These are phyloP conservation scores for Ammodytes marinus DNA, from an alignment of 2,113 vertebrate genomes.

Conservation along the genomic window DNA sequence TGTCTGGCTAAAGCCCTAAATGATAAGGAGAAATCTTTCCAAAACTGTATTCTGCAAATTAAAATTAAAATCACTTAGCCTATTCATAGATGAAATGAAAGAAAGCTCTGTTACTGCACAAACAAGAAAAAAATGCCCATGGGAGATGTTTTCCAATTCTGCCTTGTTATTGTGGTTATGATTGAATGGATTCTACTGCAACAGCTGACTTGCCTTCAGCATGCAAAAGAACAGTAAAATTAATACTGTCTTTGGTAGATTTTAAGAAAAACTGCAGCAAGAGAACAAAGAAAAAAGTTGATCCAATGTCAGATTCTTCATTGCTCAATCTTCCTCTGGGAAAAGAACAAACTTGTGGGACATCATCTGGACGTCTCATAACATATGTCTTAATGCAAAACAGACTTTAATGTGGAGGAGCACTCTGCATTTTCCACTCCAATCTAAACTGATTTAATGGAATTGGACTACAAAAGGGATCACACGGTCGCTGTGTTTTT, in stretches of 20 bases:
- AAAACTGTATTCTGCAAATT: background rate
- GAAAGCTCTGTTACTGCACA: background rate
- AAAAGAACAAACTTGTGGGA: constrained; percentile 13
- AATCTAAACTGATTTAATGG: background rate
- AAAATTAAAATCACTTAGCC: background rate
- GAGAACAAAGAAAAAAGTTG: background rate
- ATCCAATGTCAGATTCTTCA: background rate
- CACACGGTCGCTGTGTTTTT: background rate
- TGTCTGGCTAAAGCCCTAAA: background rate
- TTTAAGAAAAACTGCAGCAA: background rate
- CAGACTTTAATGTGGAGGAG: background rate
- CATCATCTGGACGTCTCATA: constrained; percentile 11
- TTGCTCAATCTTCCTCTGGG: background rate
- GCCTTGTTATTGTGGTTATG: background rate
- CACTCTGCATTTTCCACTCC: background rate
- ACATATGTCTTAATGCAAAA: background rate
- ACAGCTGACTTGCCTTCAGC: background rate
- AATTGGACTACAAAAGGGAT: background rate
- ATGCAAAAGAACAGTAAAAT: background rate
- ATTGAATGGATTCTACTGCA: background rate
- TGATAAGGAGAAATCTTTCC: background rate
- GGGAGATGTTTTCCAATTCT: background rate
- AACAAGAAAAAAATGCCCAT: background rate
- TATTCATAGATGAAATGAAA: constrained; percentile 2
- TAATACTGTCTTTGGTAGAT: background rate